Evolutionary conservation across 2,113 vertebrate species (phyloP), one percentile per base, ranked within the genome.

Genomic region (Salvelinus alpinus): DNA sequence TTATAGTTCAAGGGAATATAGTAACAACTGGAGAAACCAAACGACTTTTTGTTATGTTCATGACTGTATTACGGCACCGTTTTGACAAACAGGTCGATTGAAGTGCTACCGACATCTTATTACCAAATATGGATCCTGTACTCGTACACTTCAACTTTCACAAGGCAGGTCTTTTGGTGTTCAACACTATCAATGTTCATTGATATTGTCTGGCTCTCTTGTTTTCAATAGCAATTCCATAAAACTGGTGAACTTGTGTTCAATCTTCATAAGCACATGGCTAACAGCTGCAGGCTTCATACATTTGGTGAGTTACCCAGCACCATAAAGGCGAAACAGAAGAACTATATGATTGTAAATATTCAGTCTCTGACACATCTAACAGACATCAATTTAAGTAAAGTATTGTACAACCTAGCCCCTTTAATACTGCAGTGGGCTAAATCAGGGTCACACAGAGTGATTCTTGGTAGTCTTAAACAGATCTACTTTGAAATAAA

Each of bases 251-350:
- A 99, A 99, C 92, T 91, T 99, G 88, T 97, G 97, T 82, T 99
- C 98, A 68, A 99, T 99, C 93, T 99, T 99, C 90, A 99, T 99
- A 91, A 99, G 98, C 94, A 99, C 98, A 65, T 99, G 98, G 98
- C 95, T 99, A 65, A 99, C 97, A 13, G 97, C 97, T 71, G 98
- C 98, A 29, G 98, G 98, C 64, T 99, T 99, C 93, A 99, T 99
- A 86, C 98, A 99, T 89, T 90, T 99, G 97, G 98, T 99, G 80
- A 96, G 96, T 96, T 34, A 5, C 16, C 13, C 16, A 14, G 7
- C 7, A 2, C 31, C 3, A 22, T 18, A 20, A 38, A 11, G 2
- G 31, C 34, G 1, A 11, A n/a, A 67, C 25, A n/a, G 18, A 12
- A 66, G 47, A 22, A 62, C n/a, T 22, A 5, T 62, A 62, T 62